Evolutionary conservation across 2,888 invertebrate species (phyloP).

Genomic region (Xestia sexstrigata): DNA sequence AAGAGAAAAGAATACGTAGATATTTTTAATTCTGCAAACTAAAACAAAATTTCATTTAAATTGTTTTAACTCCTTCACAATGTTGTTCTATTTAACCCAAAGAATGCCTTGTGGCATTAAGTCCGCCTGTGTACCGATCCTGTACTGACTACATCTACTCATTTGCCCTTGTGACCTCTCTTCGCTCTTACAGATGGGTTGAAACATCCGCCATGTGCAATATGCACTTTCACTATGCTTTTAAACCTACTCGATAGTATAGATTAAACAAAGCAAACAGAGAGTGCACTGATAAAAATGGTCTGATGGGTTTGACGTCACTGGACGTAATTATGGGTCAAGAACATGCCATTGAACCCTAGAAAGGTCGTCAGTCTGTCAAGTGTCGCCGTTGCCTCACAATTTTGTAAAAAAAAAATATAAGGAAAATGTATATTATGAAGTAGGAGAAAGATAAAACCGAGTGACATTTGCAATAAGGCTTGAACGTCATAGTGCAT

Average conservation of each 20-base stretch:
- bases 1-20: not conserved
- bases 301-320: slow-evolving; percentile 29
- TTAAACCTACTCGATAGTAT: slow-evolving; percentile 24
- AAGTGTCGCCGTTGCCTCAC: not conserved
- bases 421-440: slow-evolving; percentile 35
- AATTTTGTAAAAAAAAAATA: slow-evolving; percentile 3
- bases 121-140: not conserved
- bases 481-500: slow-evolving; percentile 83
- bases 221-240: slow-evolving; percentile 34
- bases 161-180: slow-evolving; percentile 14
- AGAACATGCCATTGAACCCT: not conserved
- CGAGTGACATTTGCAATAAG: slow-evolving; percentile 73
- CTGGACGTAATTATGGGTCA: not conserved
- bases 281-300: slow-evolving; percentile 21
- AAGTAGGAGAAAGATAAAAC: slow-evolving; percentile 68
- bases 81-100: not conserved
- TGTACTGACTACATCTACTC: not conserved
- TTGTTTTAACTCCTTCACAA: not conserved
- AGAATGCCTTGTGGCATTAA: not conserved
- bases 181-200: slow-evolving; percentile 19
- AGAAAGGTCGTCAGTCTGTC: not conserved
- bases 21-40: not conserved
- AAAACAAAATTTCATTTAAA: not conserved
- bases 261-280: slow-evolving; percentile 20
- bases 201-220: slow-evolving; percentile 30